phyloP scores from a whole-genome alignment of 2,888 invertebrate species.

The Drosophila prolongata region DNA sequence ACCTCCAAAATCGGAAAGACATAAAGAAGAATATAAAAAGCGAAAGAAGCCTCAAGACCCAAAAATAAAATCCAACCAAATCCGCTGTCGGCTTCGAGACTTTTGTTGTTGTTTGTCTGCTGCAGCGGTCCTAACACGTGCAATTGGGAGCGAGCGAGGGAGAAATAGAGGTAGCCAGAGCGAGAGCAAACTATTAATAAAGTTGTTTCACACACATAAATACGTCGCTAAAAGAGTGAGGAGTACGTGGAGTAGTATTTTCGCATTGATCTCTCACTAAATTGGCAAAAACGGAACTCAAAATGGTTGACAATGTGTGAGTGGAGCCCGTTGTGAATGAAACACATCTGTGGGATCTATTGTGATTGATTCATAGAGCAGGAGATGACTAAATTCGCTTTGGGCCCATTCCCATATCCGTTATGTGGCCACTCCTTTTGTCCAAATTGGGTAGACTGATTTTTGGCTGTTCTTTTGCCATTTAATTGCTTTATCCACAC shows the following conservation, averaged over 20 bases:
- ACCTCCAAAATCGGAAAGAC: constrained; percentile 49
- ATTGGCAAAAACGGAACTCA: constrained; percentile 35
- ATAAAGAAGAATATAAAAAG: constrained; percentile 53
- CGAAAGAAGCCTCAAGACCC: constrained; percentile 42
- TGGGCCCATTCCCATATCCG: constrained; percentile 29
- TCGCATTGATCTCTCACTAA: constrained; percentile 22
- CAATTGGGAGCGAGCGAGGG: constrained; percentile 14
- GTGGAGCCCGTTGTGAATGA: constrained; percentile 23
- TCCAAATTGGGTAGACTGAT: constrained; percentile 22
- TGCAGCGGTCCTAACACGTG: constrained; percentile 46
- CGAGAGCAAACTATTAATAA: constrained; percentile 20
- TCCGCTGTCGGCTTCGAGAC: constrained; percentile 30
- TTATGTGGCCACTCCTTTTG: constrained; percentile 31
- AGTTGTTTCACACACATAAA: not conserved
- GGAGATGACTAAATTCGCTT: constrained; percentile 24
- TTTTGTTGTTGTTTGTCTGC: constrained; percentile 19
- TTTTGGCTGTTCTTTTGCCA: constrained; percentile 22
- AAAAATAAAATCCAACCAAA: constrained; percentile 60
- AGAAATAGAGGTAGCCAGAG: constrained; percentile 2
- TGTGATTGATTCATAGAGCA: constrained; percentile 38
- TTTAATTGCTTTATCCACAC: constrained; percentile 5
- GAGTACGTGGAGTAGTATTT: not conserved
- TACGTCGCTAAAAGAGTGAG: constrained; percentile 6
- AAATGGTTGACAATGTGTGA: constrained; percentile 44
- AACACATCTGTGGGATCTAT: constrained; percentile 11